Evolutionary conservation across 2,888 invertebrate genomes (phyloP).

Genomic region (Chironomus riparius): DNA sequence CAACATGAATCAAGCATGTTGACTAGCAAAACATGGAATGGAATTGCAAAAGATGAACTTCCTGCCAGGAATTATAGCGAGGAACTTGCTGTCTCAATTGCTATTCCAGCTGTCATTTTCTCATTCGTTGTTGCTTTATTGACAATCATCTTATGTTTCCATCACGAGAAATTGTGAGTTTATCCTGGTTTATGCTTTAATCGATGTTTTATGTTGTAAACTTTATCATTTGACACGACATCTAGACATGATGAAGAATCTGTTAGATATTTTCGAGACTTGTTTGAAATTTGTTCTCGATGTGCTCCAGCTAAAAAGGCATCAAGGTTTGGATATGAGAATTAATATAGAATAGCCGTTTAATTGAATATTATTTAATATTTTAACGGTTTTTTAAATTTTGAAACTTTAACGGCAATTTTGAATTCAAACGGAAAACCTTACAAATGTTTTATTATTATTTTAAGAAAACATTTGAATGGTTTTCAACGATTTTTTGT

Average conservation of each 20-base stretch:
- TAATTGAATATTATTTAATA: no score
- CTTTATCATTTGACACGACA: slow-evolving; percentile 17
- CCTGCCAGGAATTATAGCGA: slow-evolving; percentile 60
- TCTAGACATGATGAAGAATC: slow-evolving; percentile 56
- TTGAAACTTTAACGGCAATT: not conserved
- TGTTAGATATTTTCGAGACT: slow-evolving; percentile 56
- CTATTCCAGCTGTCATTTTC: slow-evolving; percentile 59
- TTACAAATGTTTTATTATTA: slow-evolving; percentile 15
- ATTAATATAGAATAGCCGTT: not conserved
- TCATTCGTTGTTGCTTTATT: slow-evolving; percentile 56
- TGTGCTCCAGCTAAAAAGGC: slow-evolving; percentile 34
- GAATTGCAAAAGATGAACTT: slow-evolving; percentile 49
- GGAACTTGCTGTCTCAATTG: slow-evolving; percentile 59
- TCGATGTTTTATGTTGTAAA: not conserved
- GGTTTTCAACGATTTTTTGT: no score
- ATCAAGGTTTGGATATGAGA: slow-evolving; percentile 16
- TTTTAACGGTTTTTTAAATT: not conserved
- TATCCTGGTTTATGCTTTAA: not conserved
- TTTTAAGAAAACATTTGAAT: not conserved
- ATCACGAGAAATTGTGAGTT: slow-evolving; percentile 69
- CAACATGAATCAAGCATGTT: slow-evolving; percentile 1
- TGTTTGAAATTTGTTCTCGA: slow-evolving; percentile 65
- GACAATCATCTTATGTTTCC: slow-evolving; percentile 64
- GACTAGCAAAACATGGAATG: slow-evolving; percentile 48
- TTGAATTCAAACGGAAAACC: not conserved